phyloP scores from a whole-genome alignment of 2,888 invertebrate species.

The Halictus quadricinctus region DNA sequence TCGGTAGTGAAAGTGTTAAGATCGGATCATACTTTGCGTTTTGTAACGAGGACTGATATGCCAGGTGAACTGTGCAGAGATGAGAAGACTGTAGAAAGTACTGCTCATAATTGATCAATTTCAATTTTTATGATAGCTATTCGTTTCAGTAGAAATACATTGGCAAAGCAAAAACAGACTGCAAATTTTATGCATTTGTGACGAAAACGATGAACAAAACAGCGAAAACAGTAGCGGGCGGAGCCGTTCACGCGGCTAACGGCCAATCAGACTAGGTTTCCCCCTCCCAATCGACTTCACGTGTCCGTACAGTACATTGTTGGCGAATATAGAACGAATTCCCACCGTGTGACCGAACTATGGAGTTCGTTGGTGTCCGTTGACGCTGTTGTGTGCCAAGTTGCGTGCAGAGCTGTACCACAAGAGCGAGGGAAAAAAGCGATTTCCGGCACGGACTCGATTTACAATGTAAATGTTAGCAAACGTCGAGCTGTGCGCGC shows the following conservation, averaged over 20 bases:
- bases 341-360: not conserved
- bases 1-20: not conserved
- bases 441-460: not conserved
- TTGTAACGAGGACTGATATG: not conserved
- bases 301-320: not conserved
- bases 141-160: too few relatives aligned
- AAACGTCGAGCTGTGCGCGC: constrained; percentile 33
- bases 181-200: not conserved
- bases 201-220: not conserved
- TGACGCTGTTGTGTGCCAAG: not conserved
- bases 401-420: not conserved
- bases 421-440: not conserved
- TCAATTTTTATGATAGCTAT: not conserved
- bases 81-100: not conserved
- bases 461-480: constrained; percentile 18
- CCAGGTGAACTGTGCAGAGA: not conserved
- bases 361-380: not conserved
- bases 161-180: too few relatives aligned
- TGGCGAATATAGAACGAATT: not conserved
- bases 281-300: not conserved
- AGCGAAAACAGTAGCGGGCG: not conserved
- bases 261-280: not conserved
- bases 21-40: not conserved
- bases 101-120: not conserved
- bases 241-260: not conserved